A percentile compares a stretch with the other conserved stretches of the same genome.
Evolutionary conservation across 2,797 vertebrate genomes (phyloP).

Genomic region (Todus mexicanus): DNA sequence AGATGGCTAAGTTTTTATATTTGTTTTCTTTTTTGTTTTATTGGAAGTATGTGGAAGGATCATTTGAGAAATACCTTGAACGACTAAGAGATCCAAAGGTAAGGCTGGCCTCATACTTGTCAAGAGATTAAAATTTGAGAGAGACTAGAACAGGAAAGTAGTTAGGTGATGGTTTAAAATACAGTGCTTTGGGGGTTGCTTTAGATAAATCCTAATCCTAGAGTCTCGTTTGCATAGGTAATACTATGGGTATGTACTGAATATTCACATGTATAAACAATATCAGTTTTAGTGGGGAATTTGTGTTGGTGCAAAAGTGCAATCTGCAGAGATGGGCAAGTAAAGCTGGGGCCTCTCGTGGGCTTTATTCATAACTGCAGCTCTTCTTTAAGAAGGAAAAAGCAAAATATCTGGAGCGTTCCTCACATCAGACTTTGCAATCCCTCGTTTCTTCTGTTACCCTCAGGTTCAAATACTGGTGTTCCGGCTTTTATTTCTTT

Average conservation of each 20-base stretch:
- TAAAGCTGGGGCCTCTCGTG: not conserved
- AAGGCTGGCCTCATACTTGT: not conserved
- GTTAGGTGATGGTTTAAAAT: not conserved
- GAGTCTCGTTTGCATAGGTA: not conserved
- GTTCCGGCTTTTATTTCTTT: not conserved
- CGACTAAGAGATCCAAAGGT: constrained; percentile 93
- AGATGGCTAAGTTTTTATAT: not conserved
- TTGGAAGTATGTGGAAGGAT: constrained; percentile 90
- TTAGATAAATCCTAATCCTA: not conserved
- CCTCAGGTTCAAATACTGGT: not conserved
- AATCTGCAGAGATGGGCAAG: not conserved
- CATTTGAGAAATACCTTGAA: constrained; percentile 94
- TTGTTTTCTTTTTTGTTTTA: not conserved
- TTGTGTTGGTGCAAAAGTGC: not conserved
- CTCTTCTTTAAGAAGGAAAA: not conserved
- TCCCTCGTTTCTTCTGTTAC: not conserved
- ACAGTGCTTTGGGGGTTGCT: not conserved
- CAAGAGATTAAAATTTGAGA: not conserved
- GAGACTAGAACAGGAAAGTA: not conserved
- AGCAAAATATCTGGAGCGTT: accelerated
- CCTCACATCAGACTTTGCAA: not conserved
- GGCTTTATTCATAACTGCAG: not conserved
- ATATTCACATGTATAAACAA: not conserved
- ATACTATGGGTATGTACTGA: not conserved
- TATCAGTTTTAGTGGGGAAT: not conserved